phyloP scores from a whole-genome alignment of 2,888 invertebrate species.

The Idaea dimidiata region DNA sequence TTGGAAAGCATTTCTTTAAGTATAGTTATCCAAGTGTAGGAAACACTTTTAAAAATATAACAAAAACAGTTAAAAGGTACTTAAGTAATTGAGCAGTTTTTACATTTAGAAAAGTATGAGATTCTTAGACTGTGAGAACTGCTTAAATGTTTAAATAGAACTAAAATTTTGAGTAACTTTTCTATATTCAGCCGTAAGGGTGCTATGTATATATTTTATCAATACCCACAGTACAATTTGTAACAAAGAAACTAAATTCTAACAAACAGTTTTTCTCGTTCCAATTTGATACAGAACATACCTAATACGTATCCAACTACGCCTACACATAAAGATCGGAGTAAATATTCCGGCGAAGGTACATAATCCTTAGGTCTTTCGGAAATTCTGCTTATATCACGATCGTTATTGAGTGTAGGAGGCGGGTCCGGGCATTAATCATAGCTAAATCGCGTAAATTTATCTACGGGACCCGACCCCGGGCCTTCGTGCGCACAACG shows the following conservation, averaged over 20 bases:
- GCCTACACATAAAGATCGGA: not conserved
- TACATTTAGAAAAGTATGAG: too few relatives aligned
- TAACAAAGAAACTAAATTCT: not conserved
- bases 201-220: not conserved
- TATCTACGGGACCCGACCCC: constrained; percentile 36
- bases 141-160: too few relatives aligned
- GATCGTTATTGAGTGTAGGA: constrained; percentile 32
- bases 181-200: too few relatives aligned
- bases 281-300: not conserved
- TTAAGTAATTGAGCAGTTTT: too few relatives aligned
- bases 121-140: too few relatives aligned
- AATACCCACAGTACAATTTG: not conserved
- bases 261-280: not conserved
- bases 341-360: not conserved
- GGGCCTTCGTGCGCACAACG: constrained; percentile 23
- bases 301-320: not conserved
- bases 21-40: too few relatives aligned
- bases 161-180: too few relatives aligned
- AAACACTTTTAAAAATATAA: too few relatives aligned
- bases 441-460: constrained; percentile 48
- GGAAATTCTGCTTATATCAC: constrained; percentile 28
- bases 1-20: too few relatives aligned
- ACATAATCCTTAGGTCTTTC: constrained; percentile 6
- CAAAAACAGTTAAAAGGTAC: too few relatives aligned
- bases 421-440: constrained; percentile 41